phyloP scores from a whole-genome alignment of 2,888 invertebrate species.

The Dasysyrphus tricinctus region DNA sequence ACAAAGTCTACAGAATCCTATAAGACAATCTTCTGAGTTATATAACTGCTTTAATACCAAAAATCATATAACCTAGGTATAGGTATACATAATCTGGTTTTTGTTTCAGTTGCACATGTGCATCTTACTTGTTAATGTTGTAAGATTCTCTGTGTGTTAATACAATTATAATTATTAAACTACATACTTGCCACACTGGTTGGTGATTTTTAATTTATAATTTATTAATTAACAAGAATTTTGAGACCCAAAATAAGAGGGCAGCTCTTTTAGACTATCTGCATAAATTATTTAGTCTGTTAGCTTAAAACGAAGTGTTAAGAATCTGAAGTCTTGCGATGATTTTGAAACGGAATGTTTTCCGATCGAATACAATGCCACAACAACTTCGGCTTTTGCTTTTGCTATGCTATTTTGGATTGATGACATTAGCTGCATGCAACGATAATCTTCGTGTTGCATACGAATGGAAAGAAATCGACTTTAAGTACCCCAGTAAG shows the following conservation, averaged over 20 bases:
- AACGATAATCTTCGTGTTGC: constrained; percentile 88
- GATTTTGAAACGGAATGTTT: constrained; percentile 19
- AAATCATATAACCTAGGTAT: constrained; percentile 9
- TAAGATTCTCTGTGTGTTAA: constrained; percentile 47
- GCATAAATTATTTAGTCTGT: not conserved
- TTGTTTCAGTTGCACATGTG: constrained; percentile 47
- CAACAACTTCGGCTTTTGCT: constrained; percentile 26
- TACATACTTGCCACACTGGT: constrained; percentile 12
- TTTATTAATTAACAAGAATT: constrained; percentile 22
- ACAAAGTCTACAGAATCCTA: constrained; percentile 19
- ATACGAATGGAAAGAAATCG: constrained; percentile 90
- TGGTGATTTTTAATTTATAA: constrained; percentile 13
- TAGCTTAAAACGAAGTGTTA: not conserved
- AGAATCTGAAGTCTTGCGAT: not conserved
- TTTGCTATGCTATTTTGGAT: constrained; percentile 49
- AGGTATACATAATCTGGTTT: not conserved
- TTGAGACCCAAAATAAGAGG: not conserved
- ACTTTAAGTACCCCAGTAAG: constrained; percentile 87
- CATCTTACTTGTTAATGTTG: constrained; percentile 50
- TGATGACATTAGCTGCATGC: constrained; percentile 75
- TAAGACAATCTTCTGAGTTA: constrained; percentile 39
- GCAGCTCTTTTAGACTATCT: not conserved
- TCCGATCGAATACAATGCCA: constrained; percentile 11
- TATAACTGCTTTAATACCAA: constrained; percentile 45
- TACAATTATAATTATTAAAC: constrained; percentile 18